These are phyloP conservation scores for Aphodius granarius DNA, from an alignment of 2,888 invertebrate species.

Conservation along the genomic window DNA sequence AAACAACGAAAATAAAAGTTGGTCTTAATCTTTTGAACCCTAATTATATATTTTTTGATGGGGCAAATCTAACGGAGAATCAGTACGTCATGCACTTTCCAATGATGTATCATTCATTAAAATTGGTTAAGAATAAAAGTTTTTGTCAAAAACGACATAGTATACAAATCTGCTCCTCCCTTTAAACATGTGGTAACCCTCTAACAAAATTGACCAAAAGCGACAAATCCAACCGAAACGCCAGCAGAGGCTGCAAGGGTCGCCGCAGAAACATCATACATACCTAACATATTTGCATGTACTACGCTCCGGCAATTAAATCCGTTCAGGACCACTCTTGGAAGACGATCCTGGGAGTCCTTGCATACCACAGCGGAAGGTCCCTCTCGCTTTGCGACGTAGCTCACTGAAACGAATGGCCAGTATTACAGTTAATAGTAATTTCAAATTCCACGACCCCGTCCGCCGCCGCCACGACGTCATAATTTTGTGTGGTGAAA, in stretches of 20 bases:
- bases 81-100: no score
- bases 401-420: background rate
- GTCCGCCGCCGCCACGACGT: background rate
- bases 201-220: background rate
- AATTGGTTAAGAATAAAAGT: no score
- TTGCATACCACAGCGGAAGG: background rate
- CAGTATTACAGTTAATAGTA: background rate
- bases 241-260: background rate
- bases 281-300: background rate
- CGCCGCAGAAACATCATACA: background rate
- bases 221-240: background rate
- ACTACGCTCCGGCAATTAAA: background rate
- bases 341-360: background rate
- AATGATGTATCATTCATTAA: no score
- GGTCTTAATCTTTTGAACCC: no score
- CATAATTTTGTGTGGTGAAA: background rate
- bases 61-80: no score
- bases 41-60: no score
- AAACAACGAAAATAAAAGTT: no score
- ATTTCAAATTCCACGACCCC: background rate
- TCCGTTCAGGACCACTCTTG: background rate
- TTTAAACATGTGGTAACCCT: background rate
- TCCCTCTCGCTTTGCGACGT: background rate
- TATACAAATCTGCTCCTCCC: background rate
- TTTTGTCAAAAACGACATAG: no score